These are phyloP conservation scores for Carduelis carduelis DNA, from an alignment of 2,797 vertebrate genomes.

Conservation along the genomic window DNA sequence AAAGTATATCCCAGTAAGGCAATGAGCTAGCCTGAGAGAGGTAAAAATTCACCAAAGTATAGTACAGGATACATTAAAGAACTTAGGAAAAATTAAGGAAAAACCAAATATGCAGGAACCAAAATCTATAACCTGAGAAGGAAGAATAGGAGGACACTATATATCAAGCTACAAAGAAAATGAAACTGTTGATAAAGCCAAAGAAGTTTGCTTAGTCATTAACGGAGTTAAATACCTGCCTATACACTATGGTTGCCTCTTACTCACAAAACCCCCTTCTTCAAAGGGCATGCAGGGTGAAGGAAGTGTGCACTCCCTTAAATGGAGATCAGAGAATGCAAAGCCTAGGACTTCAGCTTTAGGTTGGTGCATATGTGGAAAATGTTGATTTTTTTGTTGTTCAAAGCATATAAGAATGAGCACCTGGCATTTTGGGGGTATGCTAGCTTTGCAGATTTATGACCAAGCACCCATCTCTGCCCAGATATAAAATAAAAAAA, in stretches of 20 bases:
- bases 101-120: background rate
- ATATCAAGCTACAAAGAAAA: background rate
- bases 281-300: background rate
- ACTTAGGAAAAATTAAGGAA: background rate
- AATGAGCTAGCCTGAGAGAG: background rate
- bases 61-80: background rate
- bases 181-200: background rate
- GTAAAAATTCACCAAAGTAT: background rate
- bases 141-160: background rate
- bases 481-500: background rate
- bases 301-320: background rate
- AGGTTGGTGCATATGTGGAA: background rate
- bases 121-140: background rate
- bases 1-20: too few species aligned
- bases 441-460: background rate
- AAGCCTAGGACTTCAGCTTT: background rate
- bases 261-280: background rate
- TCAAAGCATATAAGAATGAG: background rate
- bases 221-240: background rate
- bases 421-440: background rate
- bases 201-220: background rate
- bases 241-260: background rate
- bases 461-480: background rate
- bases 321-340: background rate
- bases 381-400: fast-evolving